phyloP scores from a whole-genome alignment of 1,140 invertebrate species.

The Mizuhopecten yessoensis region DNA sequence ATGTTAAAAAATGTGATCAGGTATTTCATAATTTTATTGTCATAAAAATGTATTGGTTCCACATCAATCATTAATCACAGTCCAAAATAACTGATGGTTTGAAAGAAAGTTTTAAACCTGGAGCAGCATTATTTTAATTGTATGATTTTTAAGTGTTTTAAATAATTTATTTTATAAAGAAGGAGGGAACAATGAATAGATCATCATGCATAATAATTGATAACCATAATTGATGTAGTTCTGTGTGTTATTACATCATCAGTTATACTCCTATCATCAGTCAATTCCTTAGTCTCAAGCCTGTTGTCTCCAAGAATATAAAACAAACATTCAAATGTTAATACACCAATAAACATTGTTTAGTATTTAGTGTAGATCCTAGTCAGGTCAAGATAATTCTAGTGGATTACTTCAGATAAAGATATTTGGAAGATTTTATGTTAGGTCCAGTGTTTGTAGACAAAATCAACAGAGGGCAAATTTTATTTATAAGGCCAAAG shows the following conservation, averaged over 20 bases:
- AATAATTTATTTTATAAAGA: not conserved
- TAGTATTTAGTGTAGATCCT: too few relatives aligned
- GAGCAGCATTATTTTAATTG: not conserved
- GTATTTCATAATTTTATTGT: not conserved
- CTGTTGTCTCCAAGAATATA: not conserved
- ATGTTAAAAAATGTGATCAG: not conserved
- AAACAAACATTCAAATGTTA: not conserved
- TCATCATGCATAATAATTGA: not conserved
- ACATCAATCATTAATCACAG: not conserved
- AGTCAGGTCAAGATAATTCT: too few relatives aligned
- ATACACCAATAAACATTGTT: not conserved
- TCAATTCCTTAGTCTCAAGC: not conserved
- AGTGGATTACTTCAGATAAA: too few relatives aligned
- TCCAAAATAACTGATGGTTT: not conserved
- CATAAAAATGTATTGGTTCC: not conserved
- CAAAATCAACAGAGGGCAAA: too few relatives aligned
- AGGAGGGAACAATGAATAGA: not conserved
- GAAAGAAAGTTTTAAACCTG: not conserved
- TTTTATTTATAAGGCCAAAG: too few relatives aligned
- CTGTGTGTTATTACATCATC: too few relatives aligned
- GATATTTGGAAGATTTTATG: too few relatives aligned
- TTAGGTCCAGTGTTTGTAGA: too few relatives aligned
- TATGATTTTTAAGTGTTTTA: not conserved
- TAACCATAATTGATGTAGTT: too few relatives aligned
- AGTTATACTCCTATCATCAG: not conserved